These are phyloP conservation scores for Corythornis madagascariensis DNA, from an alignment of 2,113 vertebrate species.

Conservation along the genomic window DNA sequence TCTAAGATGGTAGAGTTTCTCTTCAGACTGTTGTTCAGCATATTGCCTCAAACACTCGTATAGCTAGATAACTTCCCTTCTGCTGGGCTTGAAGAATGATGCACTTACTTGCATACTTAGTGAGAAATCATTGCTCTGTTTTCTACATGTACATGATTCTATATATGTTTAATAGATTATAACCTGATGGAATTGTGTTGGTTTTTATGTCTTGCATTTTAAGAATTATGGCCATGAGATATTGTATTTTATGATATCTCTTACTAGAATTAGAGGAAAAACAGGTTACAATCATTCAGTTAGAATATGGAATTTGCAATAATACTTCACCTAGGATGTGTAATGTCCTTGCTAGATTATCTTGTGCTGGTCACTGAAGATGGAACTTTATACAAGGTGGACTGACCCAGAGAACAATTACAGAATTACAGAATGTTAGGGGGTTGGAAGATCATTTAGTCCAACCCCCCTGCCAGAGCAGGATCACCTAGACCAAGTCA, in stretches of 20 bases:
- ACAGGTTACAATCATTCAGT: not conserved
- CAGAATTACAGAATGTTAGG: too few relatives aligned
- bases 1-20: not conserved
- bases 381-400: not conserved
- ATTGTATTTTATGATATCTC: not conserved
- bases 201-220: not conserved
- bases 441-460: too few relatives aligned
- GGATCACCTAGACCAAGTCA: too few relatives aligned
- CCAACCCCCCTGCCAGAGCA: too few relatives aligned
- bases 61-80: not conserved
- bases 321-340: not conserved
- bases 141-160: fast-evolving
- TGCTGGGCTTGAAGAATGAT: not conserved
- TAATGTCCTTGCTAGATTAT: not conserved
- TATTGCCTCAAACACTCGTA: not conserved
- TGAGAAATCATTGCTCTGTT: not conserved
- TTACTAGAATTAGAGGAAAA: not conserved
- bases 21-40: not conserved
- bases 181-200: not conserved
- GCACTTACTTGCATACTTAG: not conserved
- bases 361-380: not conserved
- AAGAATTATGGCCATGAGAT: not conserved
- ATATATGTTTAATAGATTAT: not conserved
- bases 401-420: not conserved
- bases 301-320: not conserved